Conservation (phyloP, 2,888 invertebrate species). For the Lysandra bellargus region DNA sequence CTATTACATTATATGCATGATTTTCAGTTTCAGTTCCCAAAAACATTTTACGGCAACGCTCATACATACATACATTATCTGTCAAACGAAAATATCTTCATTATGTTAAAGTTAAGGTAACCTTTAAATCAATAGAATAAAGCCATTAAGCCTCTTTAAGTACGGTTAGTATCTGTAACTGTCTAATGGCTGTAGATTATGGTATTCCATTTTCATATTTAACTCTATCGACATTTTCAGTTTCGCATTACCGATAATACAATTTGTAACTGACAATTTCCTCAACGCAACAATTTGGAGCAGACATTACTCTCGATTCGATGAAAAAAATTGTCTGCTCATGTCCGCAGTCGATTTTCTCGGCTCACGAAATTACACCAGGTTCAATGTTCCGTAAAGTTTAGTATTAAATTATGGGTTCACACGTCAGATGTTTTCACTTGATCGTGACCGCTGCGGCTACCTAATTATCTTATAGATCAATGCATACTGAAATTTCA, state of each 20-base stretch:
- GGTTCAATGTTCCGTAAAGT: slow-evolving; percentile 74
- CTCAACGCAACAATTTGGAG: neutral
- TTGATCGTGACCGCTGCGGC: slow-evolving; percentile 66
- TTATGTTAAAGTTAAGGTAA: too few species aligned
- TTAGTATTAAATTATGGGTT: slow-evolving; percentile 74
- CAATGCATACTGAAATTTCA: slow-evolving; percentile 69
- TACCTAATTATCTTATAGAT: slow-evolving; percentile 62
- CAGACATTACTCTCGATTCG: slow-evolving; percentile 55
- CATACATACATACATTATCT: too few species aligned
- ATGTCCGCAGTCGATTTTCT: slow-evolving; percentile 61
- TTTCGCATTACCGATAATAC: neutral
- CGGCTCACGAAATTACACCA: slow-evolving; percentile 66
- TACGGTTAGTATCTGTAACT: too few species aligned
- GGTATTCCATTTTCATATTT: neutral
- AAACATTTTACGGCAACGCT: too few species aligned
- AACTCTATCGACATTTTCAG: neutral
- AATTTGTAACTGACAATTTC: slow-evolving; percentile 3
- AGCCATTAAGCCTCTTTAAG: too few species aligned
- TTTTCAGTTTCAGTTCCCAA: too few species aligned
- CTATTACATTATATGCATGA: too few species aligned
- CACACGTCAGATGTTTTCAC: slow-evolving; percentile 75
- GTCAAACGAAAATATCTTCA: too few species aligned
- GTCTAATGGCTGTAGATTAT: neutral
- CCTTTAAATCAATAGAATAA: too few species aligned
- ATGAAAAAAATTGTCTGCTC: slow-evolving; percentile 59